Evolutionary conservation across 2,888 invertebrate genomes (phyloP).

Genomic region (Notodonta ziczac): DNA sequence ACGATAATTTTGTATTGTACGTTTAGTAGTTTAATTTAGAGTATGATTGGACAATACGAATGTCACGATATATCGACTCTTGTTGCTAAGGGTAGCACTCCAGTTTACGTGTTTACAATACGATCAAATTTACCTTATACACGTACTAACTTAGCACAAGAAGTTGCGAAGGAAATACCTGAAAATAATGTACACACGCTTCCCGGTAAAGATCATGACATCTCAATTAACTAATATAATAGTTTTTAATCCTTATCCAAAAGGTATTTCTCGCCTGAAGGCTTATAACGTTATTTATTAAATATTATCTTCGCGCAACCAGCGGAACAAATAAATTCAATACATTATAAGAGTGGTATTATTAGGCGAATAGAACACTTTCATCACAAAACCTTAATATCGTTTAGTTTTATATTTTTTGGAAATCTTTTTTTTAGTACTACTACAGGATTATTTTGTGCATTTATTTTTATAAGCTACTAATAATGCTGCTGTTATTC

Average conservation of each 20-base stretch:
- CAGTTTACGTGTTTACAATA: no score
- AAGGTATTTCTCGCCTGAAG: constrained; percentile 24
- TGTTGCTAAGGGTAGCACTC: no score
- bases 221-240: constrained; percentile 28
- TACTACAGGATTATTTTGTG: constrained; percentile 26
- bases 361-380: constrained; percentile 27
- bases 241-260: constrained; percentile 20
- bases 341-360: constrained; percentile 30
- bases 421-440: background rate
- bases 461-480: constrained; percentile 35
- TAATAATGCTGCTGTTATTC: no score
- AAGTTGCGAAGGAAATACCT: no score
- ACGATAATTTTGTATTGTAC: no score
- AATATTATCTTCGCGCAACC: constrained; percentile 25
- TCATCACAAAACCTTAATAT: constrained; percentile 32
- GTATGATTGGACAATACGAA: no score
- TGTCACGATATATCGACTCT: no score
- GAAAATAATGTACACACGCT: constrained; percentile 16
- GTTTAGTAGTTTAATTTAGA: no score
- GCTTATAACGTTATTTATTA: constrained; percentile 35
- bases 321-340: constrained; percentile 28
- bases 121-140: no score
- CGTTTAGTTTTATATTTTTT: background rate
- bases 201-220: constrained; percentile 17
- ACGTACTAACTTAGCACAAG: no score